Conservation (phyloP, 2,888 invertebrate species). For the Callimorpha dominula region DNA sequence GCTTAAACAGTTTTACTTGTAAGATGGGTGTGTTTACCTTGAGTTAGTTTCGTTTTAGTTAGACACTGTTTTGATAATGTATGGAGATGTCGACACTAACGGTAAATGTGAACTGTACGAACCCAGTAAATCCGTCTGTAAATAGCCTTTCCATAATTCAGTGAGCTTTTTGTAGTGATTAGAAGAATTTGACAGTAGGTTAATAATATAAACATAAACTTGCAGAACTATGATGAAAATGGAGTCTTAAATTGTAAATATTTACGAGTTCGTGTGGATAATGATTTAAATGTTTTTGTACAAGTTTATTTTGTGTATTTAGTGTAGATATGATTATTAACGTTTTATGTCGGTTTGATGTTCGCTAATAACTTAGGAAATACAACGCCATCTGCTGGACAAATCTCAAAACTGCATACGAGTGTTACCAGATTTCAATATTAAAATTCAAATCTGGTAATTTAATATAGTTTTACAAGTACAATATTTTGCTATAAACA, state of each 20-base stretch:
- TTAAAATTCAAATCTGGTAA: constrained; percentile 16
- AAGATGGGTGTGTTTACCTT: too few species aligned
- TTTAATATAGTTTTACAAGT: constrained; percentile 34
- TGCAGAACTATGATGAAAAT: constrained; percentile 10
- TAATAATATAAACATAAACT: background rate
- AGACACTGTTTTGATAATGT: background rate
- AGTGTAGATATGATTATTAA: constrained; percentile 43
- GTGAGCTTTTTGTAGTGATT: background rate
- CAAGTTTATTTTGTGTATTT: constrained; percentile 48
- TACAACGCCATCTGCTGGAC: constrained; percentile 44
- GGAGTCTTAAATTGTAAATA: constrained; percentile 50
- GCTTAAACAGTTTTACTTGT: too few species aligned
- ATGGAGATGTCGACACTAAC: background rate
- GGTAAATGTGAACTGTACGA: background rate
- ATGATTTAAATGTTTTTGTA: constrained; percentile 46
- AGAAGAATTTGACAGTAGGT: background rate
- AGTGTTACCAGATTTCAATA: constrained; percentile 35
- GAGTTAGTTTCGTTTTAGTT: background rate
- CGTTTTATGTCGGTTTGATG: constrained; percentile 55
- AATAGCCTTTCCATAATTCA: background rate
- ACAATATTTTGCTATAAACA: constrained; percentile 32
- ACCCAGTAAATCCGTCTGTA: background rate
- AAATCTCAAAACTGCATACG: constrained; percentile 49
- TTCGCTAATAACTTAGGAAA: constrained; percentile 53
- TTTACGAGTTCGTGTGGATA: constrained; percentile 57